phyloP scores from a whole-genome alignment of 2,113 vertebrate genomes.

The Seriola rivoliana region DNA sequence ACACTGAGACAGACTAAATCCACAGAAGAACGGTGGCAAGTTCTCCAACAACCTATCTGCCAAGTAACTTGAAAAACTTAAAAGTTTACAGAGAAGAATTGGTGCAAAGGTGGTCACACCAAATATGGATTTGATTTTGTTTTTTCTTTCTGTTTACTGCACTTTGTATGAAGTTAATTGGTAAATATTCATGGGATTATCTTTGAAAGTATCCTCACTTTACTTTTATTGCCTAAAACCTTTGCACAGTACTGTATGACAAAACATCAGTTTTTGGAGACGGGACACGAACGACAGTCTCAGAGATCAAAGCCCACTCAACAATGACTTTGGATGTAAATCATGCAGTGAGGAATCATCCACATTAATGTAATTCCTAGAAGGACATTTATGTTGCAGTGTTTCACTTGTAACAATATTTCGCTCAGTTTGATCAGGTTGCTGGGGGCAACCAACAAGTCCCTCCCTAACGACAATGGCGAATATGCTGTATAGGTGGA shows the following conservation, averaged over 20 bases:
- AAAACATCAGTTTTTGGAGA: no score
- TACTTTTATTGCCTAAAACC: no score
- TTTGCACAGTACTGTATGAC: no score
- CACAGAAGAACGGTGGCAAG: no score
- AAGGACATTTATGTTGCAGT: conserved; percentile 28
- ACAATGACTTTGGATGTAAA: background rate
- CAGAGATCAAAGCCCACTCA: background rate
- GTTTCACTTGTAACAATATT: conserved; percentile 54
- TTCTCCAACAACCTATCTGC: background rate
- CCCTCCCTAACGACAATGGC: conserved; percentile 24
- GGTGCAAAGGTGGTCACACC: background rate
- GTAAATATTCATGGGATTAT: no score
- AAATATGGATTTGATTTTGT: no score
- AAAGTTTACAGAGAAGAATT: background rate
- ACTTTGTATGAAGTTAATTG: no score
- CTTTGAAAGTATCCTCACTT: no score
- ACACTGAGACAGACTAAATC: background rate
- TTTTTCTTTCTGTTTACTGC: no score
- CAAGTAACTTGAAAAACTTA: background rate
- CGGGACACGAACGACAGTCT: background rate
- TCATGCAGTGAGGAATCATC: background rate
- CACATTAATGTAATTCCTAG: background rate
- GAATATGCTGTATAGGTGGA: conserved; percentile 41
- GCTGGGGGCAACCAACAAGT: conserved; percentile 59
- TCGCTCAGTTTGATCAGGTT: conserved; percentile 58